Evolutionary conservation across 2,113 vertebrate genomes (phyloP), one percentile per base, ranked within the genome.

Genomic region (Struthidea cinerea): DNA sequence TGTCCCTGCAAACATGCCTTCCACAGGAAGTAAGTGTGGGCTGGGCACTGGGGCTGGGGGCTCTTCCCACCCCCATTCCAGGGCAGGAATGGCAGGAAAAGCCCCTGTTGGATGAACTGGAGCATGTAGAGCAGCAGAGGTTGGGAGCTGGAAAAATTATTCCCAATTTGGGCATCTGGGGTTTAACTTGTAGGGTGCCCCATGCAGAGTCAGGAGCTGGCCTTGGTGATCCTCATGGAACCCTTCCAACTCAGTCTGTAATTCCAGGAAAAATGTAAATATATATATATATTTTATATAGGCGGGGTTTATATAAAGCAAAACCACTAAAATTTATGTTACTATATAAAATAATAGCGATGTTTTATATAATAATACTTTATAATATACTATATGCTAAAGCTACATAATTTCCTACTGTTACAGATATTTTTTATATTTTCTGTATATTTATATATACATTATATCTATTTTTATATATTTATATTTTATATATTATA

Each of bases 1-100:
- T 99, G 99, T 93, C 99, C 99, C 1, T 99, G 99, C 97, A 99
- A 99, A 97, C 99, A 99, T 84, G 99, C 99, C 97, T 99, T 99
- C 98, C 99, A 99, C 97, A 98, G 99, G 97, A 99, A 99, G 99
- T 99, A 85, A 99, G 99, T 99, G 87, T 30, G 28, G 55, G 52
- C 33, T 7, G 1, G 3, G 41, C 47, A 23, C 3, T 2, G 2
- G 33, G 16, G 32, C 32, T 6, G 1, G 33, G 16, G 52, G 20
- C 78, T 50, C 24, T 27, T n/a, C 24, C 61, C 37, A 24, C 7
- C 28, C 41, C 28, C 7, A 0, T 13, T 9, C 33, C 78, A 5
- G 44, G 50, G 39, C 10, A 3, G 22, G 47, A 64, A 27, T 4
- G 11, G 37, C 42, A 26, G 65, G 47, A 15, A 41, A 70, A 79